These are phyloP conservation scores for Plutomurus gul DNA, from an alignment of 1,140 invertebrate species.

Conservation along the genomic window DNA sequence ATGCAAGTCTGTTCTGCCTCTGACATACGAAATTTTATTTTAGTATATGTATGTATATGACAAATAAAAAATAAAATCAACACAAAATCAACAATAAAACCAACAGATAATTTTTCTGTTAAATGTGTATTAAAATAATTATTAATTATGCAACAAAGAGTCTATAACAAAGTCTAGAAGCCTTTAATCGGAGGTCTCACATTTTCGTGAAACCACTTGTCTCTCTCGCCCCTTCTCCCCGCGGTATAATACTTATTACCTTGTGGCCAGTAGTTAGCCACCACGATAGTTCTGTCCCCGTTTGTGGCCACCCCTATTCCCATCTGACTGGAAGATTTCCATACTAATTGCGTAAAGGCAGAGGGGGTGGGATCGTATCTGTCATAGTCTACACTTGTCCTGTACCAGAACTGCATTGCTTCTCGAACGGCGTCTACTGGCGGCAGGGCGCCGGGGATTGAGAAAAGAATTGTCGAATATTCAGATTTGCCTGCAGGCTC, in stretches of 20 bases:
- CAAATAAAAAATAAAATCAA: too few relatives aligned
- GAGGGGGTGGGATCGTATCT: constrained; percentile 15
- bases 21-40: too few relatives aligned
- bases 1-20: too few relatives aligned
- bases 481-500: neutral
- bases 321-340: constrained; percentile 30
- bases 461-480: constrained; percentile 10
- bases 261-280: constrained; percentile 37
- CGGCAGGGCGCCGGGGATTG: constrained; percentile 9
- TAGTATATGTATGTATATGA: too few relatives aligned
- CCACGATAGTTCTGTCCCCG: constrained; percentile 33
- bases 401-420: constrained; percentile 44
- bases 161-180: too few relatives aligned
- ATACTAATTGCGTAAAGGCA: constrained; percentile 42
- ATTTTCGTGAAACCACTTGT: constrained; percentile 37
- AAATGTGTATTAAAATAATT: too few relatives aligned
- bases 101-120: too few relatives aligned
- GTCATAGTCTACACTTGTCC: constrained; percentile 20
- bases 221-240: constrained; percentile 7
- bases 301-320: constrained; percentile 33
- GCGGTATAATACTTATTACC: constrained; percentile 29
- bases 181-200: constrained; percentile 2
- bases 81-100: too few relatives aligned
- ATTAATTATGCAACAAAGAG: too few relatives aligned
- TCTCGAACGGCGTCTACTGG: constrained; percentile 14